phyloP scores from a whole-genome alignment of 1,140 invertebrate genomes.

The Neoseiulus cucumeris region DNA sequence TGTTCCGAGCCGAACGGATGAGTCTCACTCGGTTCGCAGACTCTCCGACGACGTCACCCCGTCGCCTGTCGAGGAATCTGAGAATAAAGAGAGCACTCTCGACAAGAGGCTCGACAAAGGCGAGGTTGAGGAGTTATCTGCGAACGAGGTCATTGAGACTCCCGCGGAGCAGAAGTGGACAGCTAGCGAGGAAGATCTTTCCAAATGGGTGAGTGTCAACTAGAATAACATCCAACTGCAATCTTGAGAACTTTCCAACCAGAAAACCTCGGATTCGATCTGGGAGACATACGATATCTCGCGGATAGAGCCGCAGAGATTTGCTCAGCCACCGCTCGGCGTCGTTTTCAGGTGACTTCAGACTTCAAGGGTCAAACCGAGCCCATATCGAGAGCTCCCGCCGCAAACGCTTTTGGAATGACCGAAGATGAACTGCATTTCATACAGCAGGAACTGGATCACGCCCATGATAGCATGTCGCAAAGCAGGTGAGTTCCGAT shows the following conservation, averaged over 20 bases:
- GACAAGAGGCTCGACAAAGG: neutral
- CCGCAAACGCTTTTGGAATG: conserved; percentile 18
- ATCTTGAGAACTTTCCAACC: no score
- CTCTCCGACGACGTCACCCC: no score
- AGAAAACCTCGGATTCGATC: no score
- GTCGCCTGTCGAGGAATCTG: neutral
- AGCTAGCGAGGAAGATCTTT: neutral
- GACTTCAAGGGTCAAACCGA: conserved; percentile 22
- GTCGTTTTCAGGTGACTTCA: conserved; percentile 2
- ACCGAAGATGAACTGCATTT: conserved; percentile 19
- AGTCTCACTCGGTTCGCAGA: neutral
- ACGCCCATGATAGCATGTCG: conserved; percentile 20
- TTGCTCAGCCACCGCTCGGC: no score
- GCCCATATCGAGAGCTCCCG: conserved; percentile 18
- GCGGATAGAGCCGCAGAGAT: no score
- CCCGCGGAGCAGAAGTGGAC: neutral
- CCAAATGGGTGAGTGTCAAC: no score
- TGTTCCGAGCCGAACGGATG: neutral
- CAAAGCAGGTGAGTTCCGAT: conserved; percentile 16
- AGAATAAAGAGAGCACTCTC: neutral
- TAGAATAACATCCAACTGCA: no score
- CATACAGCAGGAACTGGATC: conserved; percentile 18
- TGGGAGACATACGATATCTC: no score
- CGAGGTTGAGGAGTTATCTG: neutral
- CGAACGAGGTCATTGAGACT: neutral